Evolutionary conservation across 2,113 vertebrate genomes (phyloP).

Genomic region (Nothocercus julius): DNA sequence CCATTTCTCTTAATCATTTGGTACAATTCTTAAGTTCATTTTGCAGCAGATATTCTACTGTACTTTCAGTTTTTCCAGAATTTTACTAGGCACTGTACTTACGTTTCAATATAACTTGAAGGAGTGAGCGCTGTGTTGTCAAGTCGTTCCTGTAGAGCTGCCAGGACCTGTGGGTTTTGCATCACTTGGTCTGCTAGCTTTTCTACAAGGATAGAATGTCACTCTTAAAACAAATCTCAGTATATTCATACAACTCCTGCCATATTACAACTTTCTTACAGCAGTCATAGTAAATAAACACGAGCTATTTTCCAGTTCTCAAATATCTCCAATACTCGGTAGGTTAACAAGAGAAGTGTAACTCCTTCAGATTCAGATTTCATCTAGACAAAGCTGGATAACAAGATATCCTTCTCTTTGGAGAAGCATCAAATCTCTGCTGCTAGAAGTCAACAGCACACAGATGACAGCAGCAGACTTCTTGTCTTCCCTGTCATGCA

Average conservation of each 20-base stretch:
- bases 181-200: conserved; percentile 84
- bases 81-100: conserved; percentile 30
- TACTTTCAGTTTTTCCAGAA: neutral
- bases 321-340: neutral
- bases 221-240: neutral
- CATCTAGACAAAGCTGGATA: neutral
- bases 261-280: neutral
- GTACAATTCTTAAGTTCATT: neutral
- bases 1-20: neutral
- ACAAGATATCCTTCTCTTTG: neutral
- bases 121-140: conserved; percentile 79
- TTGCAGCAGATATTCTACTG: neutral
- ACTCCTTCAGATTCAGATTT: neutral
- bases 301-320: neutral
- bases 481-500: neutral
- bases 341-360: neutral
- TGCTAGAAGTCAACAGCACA: neutral
- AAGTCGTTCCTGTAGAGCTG: conserved; percentile 83
- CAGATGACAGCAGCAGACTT: neutral
- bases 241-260: neutral
- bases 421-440: neutral
- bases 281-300: neutral
- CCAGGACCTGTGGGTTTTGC: conserved; percentile 85
- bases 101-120: conserved; percentile 87
- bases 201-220: conserved; percentile 60